Evolutionary conservation across 2,797 vertebrate genomes (phyloP), one percentile per base, ranked within the genome.

Genomic region (Carapus acus): DNA sequence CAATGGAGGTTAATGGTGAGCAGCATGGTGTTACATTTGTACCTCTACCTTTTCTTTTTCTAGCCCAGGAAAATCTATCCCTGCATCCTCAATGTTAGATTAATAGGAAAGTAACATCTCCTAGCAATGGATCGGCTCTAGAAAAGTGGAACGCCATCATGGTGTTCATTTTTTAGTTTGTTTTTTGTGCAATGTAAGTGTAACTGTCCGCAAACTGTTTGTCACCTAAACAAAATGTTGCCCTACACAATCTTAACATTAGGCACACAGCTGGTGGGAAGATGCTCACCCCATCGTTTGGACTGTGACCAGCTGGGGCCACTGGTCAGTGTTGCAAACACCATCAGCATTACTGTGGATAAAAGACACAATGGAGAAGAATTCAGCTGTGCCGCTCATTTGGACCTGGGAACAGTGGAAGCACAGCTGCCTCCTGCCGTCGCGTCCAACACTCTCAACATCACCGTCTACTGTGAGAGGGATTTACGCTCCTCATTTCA

Each of bases 381-480:
- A 54, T 78, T 82, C 48, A 54, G 21, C 8, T 89, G 88, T 55
- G 67, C 56, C 54, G 85, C 78, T 27, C 16, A n/a, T 19, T 24
- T 89, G 62, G 47, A 73, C 41, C 56, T 83, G 19, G 53, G 49
- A 64, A 7, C 4, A 13, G 24, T 24, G 1, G 31, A 12, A 37
- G 2, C n/a, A 6, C 14, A n/a, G 20, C 7, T 14, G 21, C 33
- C 21, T 37, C 16, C 9, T 0, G 21, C 3, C 11, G 8, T 46
- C 29, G 33, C 1, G 14, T 86, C 86, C 29, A 8, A 6, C 4
- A 23, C 63, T 4, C 27, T 85, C 36, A 73, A 16, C 41, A 12
- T 84, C 58, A 65, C 29, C 1, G 76, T 88, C 21, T 1, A 48
- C 43, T 85, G 88, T 90, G 49, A 88, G 88, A 69, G 43, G 49